Evolutionary conservation across 2,113 vertebrate genomes (phyloP), one percentile per base, ranked within the genome.

Genomic region (Vulpes ferrilata): DNA sequence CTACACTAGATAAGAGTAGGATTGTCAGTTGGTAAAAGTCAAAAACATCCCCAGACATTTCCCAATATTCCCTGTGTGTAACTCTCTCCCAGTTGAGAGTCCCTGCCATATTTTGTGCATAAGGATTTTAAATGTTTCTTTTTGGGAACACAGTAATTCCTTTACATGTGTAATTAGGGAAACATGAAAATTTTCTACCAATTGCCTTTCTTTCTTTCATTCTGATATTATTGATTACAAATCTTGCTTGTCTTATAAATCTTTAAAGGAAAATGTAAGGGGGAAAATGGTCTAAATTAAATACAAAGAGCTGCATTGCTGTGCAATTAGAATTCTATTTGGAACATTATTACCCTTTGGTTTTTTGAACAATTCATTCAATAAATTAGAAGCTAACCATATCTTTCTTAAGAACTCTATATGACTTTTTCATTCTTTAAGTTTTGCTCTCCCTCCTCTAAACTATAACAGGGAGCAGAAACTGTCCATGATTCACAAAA

Each of bases 251-350:
- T 13, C 64, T 83, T 78, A 55, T 76, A 71, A 76, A 55, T 93
- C 22, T 76, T 94, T 82, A 78, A 64, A 27, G 48, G 23, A 84
- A 90, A 84, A 92, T 92, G n/a, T 79, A 67, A 88, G 35, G 27
- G 32, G 78, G 9, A 22, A 84, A 51, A 53, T 9, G 11, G 11
- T 80, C 22, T 96, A 65, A 79, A 89, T 94, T 93, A 83, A 95
- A 87, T 85, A 55, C 20, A 76, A 95, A 84, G 55, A 83, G 96
- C 81, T 35, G 64, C 93, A 91, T 83, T 25, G n/a, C 15, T 95
- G 32, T 90, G 48, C 84, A 94, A 86, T 96, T 90, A 96, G 51
- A 89, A 84, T 97, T 97, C 84, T 96, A 90, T 73, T 78, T 96
- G n/a, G 88, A 87, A 95, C 95, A 94, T 82, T 82, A 69, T 82